Base-by-base conservation (phyloP, 2,113 vertebrate species). In the Spheniscus mendiculus region DNA sequence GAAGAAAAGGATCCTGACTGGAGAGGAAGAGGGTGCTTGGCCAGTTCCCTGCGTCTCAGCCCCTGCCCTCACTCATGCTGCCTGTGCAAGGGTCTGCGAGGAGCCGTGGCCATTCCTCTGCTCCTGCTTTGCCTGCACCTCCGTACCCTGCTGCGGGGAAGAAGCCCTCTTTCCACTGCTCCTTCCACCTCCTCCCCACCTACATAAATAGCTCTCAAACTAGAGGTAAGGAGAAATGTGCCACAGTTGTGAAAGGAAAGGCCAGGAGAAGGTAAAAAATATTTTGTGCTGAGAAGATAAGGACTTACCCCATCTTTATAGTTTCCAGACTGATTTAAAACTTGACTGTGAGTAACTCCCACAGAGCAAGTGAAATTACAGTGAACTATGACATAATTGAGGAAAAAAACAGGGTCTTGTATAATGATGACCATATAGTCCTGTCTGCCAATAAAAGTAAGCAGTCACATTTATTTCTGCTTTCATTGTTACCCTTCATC, bases 351-450 rank as follows among this genome's bases (percentile, higher is more conserved):
- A 67, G 55, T n/a, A 88, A 81, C 62, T 94, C 87, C 82, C 84
- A 87, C 62, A 77, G 55, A 88, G 50, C 38, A 89, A 95, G 65
- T 91, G 65, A 94, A 97, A 93, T 77, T 91, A 80, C 84, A 95
- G 29, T 90, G 84, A 96, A 94, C 78, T 91, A 77, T 97, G 95
- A 96, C 79, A 94, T 86, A 96, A 83, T 21, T 92, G 71, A 83
- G 74, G 88, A 66, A 92, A 95, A 96, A 94, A 13, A 0, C 82
- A 92, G 18, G 32, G 52, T 80, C 62, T 44, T 85, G 11, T 80
- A 53, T 67, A 40, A 83, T 59, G 62, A 77, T 97, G 87, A 88
- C 66, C 70, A 32, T 85, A 82, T 79, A 80, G 12, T 90, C 21
- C 58, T 70, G 78, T 88, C 84, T 96, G 93, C 91, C 95, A 94